Percentiles rank a stretch among this genome's conserved stretches.
Evolutionary conservation across 2,888 invertebrate genomes (phyloP).

Genomic region (Hypomecis punctinalis): DNA sequence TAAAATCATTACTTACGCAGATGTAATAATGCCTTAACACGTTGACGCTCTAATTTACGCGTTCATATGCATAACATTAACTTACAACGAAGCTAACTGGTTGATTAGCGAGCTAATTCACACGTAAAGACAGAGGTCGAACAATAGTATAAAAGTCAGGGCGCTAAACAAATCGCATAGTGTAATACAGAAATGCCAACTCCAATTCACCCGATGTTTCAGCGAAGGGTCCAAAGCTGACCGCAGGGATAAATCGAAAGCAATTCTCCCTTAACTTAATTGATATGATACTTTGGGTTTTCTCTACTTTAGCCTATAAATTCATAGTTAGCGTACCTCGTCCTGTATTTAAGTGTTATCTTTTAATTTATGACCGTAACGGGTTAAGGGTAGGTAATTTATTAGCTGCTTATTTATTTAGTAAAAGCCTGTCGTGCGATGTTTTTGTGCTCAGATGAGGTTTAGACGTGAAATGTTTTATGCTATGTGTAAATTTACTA

Average conservation of each 20-base stretch:
- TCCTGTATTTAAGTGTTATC: constrained; percentile 19
- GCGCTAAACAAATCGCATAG: neutral
- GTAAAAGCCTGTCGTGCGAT: neutral
- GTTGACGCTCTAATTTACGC: too few relatives aligned
- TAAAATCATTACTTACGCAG: too few relatives aligned
- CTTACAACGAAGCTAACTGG: too few relatives aligned
- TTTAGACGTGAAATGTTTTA: neutral
- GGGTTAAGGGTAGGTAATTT: constrained; percentile 8
- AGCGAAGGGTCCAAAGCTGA: constrained; percentile 23
- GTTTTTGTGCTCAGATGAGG: neutral
- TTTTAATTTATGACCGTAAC: constrained; percentile 18
- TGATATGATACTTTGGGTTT: constrained; percentile 17
- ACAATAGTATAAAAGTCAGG: too few relatives aligned
- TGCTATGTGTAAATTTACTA: too few relatives aligned
- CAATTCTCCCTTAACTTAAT: constrained; percentile 26
- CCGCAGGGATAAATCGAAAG: constrained; percentile 27
- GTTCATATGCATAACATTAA: too few relatives aligned
- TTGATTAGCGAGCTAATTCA: too few relatives aligned
- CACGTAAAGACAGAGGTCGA: too few relatives aligned
- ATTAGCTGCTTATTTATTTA: constrained; percentile 8
- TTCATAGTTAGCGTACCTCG: constrained; percentile 13
- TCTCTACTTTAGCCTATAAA: constrained; percentile 8
- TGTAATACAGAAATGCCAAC: constrained; percentile 2
- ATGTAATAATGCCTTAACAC: too few relatives aligned
- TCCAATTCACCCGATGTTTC: constrained; percentile 22